Conservation (phyloP, 2,113 vertebrate species). For the Hemibagrus wyckioides region DNA sequence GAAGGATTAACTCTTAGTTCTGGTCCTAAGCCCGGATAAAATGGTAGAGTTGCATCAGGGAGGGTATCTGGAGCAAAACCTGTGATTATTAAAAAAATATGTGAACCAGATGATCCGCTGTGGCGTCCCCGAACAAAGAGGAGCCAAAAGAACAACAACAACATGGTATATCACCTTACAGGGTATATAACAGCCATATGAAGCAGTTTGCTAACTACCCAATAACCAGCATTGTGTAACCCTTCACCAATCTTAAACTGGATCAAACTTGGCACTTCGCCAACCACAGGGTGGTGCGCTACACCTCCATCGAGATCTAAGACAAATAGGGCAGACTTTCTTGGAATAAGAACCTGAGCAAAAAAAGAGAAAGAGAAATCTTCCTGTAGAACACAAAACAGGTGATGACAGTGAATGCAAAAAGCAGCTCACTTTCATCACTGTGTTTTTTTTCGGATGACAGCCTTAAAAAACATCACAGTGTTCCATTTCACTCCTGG, state of each 20-base stretch:
- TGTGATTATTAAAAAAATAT: too few species aligned
- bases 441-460: not conserved
- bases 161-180: not conserved
- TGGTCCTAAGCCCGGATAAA: too few species aligned
- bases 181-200: not conserved
- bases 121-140: too few species aligned
- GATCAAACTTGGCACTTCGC: not conserved
- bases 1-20: too few species aligned
- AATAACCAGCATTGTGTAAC: not conserved
- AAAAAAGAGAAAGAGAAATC: not conserved
- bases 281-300: not conserved
- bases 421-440: not conserved
- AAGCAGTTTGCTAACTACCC: not conserved
- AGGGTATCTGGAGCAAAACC: too few species aligned
- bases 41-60: too few species aligned
- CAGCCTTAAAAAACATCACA: not conserved
- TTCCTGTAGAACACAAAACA: not conserved
- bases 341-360: not conserved
- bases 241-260: not conserved
- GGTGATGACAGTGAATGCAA: not conserved
- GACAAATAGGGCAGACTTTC: not conserved
- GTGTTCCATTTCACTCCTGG: not conserved
- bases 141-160: too few species aligned
- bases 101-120: too few species aligned
- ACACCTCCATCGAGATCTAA: not conserved